phyloP scores from a whole-genome alignment of 2,888 invertebrate genomes.

The Rhagophthalmus giganteus region DNA sequence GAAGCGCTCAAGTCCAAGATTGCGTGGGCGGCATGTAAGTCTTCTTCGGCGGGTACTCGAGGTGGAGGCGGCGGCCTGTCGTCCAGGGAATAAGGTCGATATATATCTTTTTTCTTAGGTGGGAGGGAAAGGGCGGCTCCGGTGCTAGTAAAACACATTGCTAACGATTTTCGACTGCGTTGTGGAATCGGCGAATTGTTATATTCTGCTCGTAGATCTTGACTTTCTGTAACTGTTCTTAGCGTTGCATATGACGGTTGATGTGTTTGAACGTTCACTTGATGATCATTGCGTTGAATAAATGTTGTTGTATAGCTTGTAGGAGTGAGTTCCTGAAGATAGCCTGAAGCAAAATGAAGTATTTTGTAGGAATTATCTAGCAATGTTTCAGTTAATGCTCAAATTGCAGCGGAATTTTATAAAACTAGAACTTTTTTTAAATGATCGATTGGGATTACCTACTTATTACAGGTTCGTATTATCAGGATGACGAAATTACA shows the following conservation, averaged over 20 bases:
- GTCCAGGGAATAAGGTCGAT: conserved; percentile 82
- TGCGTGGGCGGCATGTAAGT: conserved; percentile 84
- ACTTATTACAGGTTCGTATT: too few species aligned
- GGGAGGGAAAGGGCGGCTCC: conserved; percentile 81
- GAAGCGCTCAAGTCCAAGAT: conserved; percentile 88
- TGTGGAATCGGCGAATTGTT: conserved; percentile 35
- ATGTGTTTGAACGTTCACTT: conserved; percentile 38
- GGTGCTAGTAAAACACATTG: conserved; percentile 85
- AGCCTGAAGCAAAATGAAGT: conserved; percentile 68
- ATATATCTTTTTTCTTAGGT: conserved; percentile 90
- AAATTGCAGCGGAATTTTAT: too few species aligned
- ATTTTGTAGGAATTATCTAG: too few species aligned
- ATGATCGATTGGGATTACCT: too few species aligned
- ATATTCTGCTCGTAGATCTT: conserved; percentile 48
- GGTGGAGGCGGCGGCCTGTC: conserved; percentile 64
- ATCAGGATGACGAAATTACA: too few species aligned
- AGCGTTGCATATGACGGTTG: conserved; percentile 61
- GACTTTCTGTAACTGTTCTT: conserved; percentile 59
- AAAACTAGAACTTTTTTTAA: too few species aligned
- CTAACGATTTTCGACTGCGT: conserved; percentile 68
- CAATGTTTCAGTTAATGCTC: too few species aligned
- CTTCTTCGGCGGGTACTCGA: conserved; percentile 74
- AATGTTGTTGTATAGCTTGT: conserved; percentile 77
- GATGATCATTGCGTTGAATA: conserved; percentile 69
- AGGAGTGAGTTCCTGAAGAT: conserved; percentile 76